Conservation (phyloP, 2,113 vertebrate genomes). For the Rana temporaria region DNA sequence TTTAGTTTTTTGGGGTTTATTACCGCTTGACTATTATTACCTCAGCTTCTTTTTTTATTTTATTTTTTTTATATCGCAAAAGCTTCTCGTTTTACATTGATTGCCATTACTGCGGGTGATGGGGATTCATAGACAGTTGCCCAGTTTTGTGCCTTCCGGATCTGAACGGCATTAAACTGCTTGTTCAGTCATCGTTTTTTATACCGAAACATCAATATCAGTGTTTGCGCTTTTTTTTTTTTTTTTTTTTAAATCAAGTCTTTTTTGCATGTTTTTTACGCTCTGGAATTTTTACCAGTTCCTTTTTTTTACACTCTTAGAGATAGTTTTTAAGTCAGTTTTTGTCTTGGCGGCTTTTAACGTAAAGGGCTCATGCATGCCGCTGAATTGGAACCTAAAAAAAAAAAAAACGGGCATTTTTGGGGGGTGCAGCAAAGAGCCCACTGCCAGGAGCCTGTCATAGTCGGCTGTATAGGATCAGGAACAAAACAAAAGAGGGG, state of each 20-base stretch:
- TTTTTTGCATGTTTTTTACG: conserved; percentile 98
- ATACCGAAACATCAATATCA: conserved; percentile 93
- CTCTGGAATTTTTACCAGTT: conserved; percentile 96
- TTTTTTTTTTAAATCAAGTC: too few relatives aligned
- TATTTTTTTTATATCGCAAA: conserved; percentile 74
- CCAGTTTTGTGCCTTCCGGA: conserved; percentile 89
- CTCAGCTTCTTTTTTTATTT: conserved; percentile 63
- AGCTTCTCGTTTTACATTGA: conserved; percentile 82
- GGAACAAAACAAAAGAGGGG: too few relatives aligned
- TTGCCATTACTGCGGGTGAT: conserved; percentile 88
- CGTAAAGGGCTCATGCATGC: conserved; percentile 66
- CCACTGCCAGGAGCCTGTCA: too few relatives aligned
- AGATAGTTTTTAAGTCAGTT: conserved; percentile 98
- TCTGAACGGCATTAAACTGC: conserved; percentile 85
- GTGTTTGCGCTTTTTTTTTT: conserved; percentile 96
- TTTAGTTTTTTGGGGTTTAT: conserved; percentile 74
- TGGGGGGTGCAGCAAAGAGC: too few relatives aligned
- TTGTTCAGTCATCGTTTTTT: conserved; percentile 93
- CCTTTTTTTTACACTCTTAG: conserved; percentile 96
- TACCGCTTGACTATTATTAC: conserved; percentile 69
- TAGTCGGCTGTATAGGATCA: too few relatives aligned
- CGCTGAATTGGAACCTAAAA: too few relatives aligned
- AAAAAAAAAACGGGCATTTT: too few relatives aligned
- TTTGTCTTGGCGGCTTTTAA: conserved; percentile 93
- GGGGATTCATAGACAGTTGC: conserved; percentile 81